Conservation (phyloP, 2,888 invertebrate species). For the Drosophila macrospina region DNA sequence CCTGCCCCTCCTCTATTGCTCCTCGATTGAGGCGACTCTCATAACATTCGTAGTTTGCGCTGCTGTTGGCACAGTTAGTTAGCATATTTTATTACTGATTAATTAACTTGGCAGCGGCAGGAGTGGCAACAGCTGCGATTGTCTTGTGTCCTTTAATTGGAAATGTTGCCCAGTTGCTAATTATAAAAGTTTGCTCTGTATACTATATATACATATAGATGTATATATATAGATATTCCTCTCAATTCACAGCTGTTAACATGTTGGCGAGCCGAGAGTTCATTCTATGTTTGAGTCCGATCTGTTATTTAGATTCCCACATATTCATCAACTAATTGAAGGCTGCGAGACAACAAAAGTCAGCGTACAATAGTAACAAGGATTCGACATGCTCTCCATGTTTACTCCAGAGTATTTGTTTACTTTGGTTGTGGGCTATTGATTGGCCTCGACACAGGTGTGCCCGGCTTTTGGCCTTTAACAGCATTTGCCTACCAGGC, state of each 20-base stretch:
- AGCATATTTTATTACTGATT: slow-evolving; percentile 74
- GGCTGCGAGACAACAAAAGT: slow-evolving; percentile 5
- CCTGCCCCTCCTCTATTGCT: too few species aligned
- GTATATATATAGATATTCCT: too few species aligned
- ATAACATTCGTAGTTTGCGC: slow-evolving; percentile 29
- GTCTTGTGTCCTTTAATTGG: slow-evolving; percentile 42
- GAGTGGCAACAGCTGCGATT: slow-evolving; percentile 26
- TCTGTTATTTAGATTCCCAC: slow-evolving; percentile 16
- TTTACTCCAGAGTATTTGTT: slow-evolving; percentile 9
- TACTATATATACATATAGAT: too few species aligned
- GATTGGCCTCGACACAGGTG: slow-evolving; percentile 45
- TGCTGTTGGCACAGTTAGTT: slow-evolving; percentile 59
- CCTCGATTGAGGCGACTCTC: neutral
- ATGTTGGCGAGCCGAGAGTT: neutral
- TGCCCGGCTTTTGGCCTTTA: neutral
- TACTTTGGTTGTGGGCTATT: slow-evolving; percentile 27
- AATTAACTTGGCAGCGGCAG: slow-evolving; percentile 58
- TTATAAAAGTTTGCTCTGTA: slow-evolving; percentile 80
- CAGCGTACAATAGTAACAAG: neutral
- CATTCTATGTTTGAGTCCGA: neutral
- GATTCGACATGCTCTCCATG: neutral
- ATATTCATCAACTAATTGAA: slow-evolving; percentile 25
- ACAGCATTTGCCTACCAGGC: slow-evolving; percentile 27
- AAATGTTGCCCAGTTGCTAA: slow-evolving; percentile 57
- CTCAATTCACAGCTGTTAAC: too few species aligned